Base-by-base conservation (phyloP, 2,888 invertebrate genomes). In the Latrodectus elegans region DNA sequence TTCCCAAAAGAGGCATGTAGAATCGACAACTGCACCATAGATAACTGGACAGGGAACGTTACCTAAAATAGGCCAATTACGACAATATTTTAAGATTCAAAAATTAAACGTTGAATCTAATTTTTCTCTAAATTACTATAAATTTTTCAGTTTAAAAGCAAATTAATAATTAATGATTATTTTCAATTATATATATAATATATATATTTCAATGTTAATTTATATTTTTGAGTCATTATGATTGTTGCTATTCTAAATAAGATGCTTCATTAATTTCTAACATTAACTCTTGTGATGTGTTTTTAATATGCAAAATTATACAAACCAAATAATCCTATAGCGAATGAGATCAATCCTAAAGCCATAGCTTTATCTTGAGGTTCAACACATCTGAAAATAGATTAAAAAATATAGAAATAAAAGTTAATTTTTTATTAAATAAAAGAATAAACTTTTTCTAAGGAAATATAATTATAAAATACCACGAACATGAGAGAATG, bases 361-460 rank as follows among this genome's bases (percentile, higher is more conserved):
- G 97, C 97, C 97, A 97, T 97, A 80, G 97, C 97, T 92, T 97
- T 97, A 92, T 97, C 97, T 93, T 95, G 94, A 55, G 97, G 96
- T 92, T 97, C 96, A 14, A 97, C 97, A 92, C 97, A 97, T 79
- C 97, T 95, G 52, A 60, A 81, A 77, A 81, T n/a, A 67, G 70
- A 67, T 51, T 22, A 22, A 22, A 22, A 79, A 70, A 22, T 52
- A 53, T 52, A 53, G 12, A 17, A 65, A 68, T 9, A 4, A 10
- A 64, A 64, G 17, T n/a, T 64, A 8, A 64, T 55, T 52, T n/a
- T 22, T 71, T 8, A 38, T 12, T 68, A 8, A 49, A 71, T 49
- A 49, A 8, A 71, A 38, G 49, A 3, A 71, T 49, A 8, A 49
- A 15, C 38, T 38, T 38, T 38, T 38, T 38, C 6, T 38, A 38